phyloP scores from a whole-genome alignment of 2,888 invertebrate genomes.

The Agonopterix alstromeriana region DNA sequence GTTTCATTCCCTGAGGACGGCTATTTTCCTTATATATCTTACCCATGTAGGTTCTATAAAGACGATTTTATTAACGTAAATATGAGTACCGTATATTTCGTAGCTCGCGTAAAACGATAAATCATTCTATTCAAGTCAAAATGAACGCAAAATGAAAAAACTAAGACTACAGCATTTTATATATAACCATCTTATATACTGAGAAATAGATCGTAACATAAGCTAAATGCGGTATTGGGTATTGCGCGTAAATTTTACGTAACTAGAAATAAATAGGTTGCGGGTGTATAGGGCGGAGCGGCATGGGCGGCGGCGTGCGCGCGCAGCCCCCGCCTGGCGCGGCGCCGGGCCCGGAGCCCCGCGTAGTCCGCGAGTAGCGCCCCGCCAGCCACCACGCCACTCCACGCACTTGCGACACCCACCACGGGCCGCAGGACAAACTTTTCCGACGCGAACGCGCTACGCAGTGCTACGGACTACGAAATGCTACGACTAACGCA shows the following conservation, averaged over 20 bases:
- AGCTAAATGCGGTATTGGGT: slow-evolving; percentile 72
- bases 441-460: slow-evolving; percentile 52
- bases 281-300: slow-evolving; percentile 73
- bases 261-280: slow-evolving; percentile 77
- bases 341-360: slow-evolving; percentile 34
- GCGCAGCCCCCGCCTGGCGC: slow-evolving; percentile 29
- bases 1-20: slow-evolving; percentile 14
- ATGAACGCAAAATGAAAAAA: background rate
- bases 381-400: slow-evolving; percentile 61
- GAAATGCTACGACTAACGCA: slow-evolving; percentile 25
- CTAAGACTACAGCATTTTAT: background rate
- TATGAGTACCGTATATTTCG: too few relatives aligned
- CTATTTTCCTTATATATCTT: slow-evolving; percentile 17
- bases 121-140: too few relatives aligned
- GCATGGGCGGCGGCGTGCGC: slow-evolving; percentile 65
- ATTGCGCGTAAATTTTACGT: slow-evolving; percentile 77
- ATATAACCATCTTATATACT: background rate
- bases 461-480: slow-evolving; percentile 40
- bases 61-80: too few relatives aligned
- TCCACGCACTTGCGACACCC: slow-evolving; percentile 29
- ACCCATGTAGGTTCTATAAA: background rate
- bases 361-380: slow-evolving; percentile 65
- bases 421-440: slow-evolving; percentile 47
- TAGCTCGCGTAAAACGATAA: too few relatives aligned
- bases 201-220: slow-evolving; percentile 40